Conservation (phyloP, 2,888 invertebrate species). For the Seira sanloemensis region DNA sequence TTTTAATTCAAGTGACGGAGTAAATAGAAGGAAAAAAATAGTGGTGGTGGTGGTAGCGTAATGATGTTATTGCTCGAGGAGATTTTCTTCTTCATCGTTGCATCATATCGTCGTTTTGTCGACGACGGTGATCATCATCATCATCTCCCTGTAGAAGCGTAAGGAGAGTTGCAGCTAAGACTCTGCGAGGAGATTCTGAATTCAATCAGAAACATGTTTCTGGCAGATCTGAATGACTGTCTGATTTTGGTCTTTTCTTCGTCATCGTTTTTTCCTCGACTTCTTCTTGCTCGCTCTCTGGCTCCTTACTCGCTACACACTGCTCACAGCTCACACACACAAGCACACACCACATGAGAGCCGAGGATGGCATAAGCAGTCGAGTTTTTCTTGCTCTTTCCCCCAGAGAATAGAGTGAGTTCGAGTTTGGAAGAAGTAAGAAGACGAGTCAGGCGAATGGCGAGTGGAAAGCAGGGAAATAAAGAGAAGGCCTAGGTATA, state of each 20-base stretch:
- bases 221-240: slow-evolving; percentile 60
- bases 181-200: slow-evolving; percentile 22
- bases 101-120: slow-evolving; percentile 30
- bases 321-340: neutral
- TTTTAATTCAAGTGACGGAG: neutral
- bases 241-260: slow-evolving; percentile 51
- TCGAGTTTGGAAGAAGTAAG: neutral
- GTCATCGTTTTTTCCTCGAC: slow-evolving; percentile 21
- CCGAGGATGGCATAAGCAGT: slow-evolving; percentile 7
- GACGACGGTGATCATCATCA: slow-evolving; percentile 32
- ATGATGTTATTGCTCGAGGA: slow-evolving; percentile 60
- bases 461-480: neutral
- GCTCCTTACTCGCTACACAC: neutral
- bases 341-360: slow-evolving; percentile 29
- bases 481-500: neutral
- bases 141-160: slow-evolving; percentile 29
- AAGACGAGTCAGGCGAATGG: neutral
- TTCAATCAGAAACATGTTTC: slow-evolving; percentile 61
- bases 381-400: neutral
- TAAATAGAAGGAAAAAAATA: slow-evolving; percentile 8
- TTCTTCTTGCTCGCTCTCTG: slow-evolving; percentile 27
- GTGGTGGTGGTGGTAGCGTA: slow-evolving; percentile 40
- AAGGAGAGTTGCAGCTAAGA: slow-evolving; percentile 35
- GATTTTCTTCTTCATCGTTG: slow-evolving; percentile 33
- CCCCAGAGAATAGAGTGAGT: neutral